A percentile compares a stretch with the other conserved stretches of the same genome.
Conservation (phyloP, 2,797 vertebrate genomes). For the Acanthopagrus latus region DNA sequence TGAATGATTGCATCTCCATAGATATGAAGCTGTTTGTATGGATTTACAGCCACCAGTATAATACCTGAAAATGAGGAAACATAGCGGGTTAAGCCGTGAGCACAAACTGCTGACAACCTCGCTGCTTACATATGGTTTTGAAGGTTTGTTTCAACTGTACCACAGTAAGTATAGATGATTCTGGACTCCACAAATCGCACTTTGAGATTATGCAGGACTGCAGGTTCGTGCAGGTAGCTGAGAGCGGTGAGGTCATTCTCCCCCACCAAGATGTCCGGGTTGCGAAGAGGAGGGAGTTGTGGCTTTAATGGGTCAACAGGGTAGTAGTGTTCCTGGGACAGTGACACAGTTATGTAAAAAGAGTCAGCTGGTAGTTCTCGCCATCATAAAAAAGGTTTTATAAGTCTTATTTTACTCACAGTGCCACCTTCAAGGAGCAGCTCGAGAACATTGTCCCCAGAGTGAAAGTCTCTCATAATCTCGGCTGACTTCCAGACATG, state of each 20-base stretch:
- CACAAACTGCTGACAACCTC: neutral
- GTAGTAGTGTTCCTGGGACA: constrained; percentile 86
- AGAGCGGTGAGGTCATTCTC: constrained; percentile 99
- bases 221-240: constrained; percentile 97
- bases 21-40: constrained; percentile 94
- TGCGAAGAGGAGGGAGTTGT: constrained; percentile 92
- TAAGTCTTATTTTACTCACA: constrained; percentile 82
- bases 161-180: constrained; percentile 98
- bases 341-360: constrained; percentile 26
- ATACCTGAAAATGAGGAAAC: constrained; percentile 87
- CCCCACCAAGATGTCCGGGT: constrained; percentile 98
- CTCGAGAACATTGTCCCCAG: constrained; percentile 84
- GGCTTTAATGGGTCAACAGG: constrained; percentile 83
- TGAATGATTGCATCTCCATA: constrained; percentile 98
- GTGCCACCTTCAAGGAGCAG: constrained; percentile 92
- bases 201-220: constrained; percentile 96
- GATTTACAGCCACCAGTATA: constrained; percentile 97
- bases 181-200: constrained; percentile 96
- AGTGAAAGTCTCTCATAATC: constrained; percentile 88
- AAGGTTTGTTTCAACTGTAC: constrained; percentile 76
- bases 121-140: neutral
- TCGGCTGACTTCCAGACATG: constrained; percentile 97
- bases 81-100: constrained; percentile 22
- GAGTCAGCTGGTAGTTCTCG: constrained; percentile 12
- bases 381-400: constrained; percentile 41